Evolutionary conservation across 2,888 invertebrate species (phyloP).

Genomic region (Leptarthrus brevirostris): DNA sequence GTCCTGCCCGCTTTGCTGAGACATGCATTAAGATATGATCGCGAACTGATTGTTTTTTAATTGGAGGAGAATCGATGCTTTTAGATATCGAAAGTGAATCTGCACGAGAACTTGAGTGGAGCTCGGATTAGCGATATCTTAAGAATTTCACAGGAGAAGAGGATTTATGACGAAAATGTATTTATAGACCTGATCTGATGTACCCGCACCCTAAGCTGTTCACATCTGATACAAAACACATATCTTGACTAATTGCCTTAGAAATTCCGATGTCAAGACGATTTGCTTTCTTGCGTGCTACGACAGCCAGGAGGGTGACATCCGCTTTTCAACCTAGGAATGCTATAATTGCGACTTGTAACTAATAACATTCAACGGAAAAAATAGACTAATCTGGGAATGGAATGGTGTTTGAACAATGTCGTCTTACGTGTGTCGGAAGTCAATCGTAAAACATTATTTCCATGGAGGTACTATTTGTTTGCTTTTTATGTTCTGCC

Average conservation of each 20-base stretch:
- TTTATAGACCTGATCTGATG: neutral
- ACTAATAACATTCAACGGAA: too few relatives aligned
- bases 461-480: too few relatives aligned
- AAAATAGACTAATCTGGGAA: too few relatives aligned
- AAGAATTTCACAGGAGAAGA: neutral
- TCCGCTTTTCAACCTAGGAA: neutral
- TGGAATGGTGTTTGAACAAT: too few relatives aligned
- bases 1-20: slow-evolving; percentile 13
- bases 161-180: neutral
- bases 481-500: too few relatives aligned
- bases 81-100: slow-evolving; percentile 16
- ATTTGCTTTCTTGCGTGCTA: slow-evolving; percentile 35
- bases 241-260: slow-evolving; percentile 35
- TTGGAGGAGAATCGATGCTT: slow-evolving; percentile 27
- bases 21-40: slow-evolving; percentile 40
- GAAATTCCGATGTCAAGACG: slow-evolving; percentile 39
- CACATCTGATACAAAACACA: slow-evolving; percentile 1
- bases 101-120: neutral
- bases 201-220: neutral
- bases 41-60: slow-evolving; percentile 45
- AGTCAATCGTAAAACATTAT: too few relatives aligned
- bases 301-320: slow-evolving; percentile 18
- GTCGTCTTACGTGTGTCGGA: too few relatives aligned
- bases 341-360: too few relatives aligned
- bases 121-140: neutral